Base-by-base conservation (phyloP, 2,113 vertebrate genomes). In the Urocitellus parryii region DNA sequence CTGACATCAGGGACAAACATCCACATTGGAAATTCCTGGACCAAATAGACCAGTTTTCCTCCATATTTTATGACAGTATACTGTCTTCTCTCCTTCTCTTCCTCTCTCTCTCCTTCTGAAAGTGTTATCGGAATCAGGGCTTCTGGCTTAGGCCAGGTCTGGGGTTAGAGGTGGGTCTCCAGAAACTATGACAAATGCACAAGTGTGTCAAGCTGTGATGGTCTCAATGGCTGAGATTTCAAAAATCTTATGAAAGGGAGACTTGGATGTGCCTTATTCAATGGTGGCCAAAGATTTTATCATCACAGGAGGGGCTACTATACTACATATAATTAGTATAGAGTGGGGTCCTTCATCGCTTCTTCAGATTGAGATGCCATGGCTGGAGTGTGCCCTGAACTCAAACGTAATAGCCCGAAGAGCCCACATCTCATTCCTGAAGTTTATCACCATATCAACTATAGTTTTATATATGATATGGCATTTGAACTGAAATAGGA, bases 401-500 rank as follows among this genome's bases (percentile, higher is more conserved):
- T 82, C 48, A 78, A 53, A 90, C 82, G 61, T 34, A 70, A 83
- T 91, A 94, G 88, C 87, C 74, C 39, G 65, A 84, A 95, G 84
- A 93, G 63, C 39, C 20, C n/a, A 42, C 61, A 72, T 80, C 95
- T 97, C 91, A 74, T 76, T 97, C 84, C 87, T 96, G 91, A 93
- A 93, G 97, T 95, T 98, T 95, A 96, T 96, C 95, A 96, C 67
- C 70, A 20, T 84, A 91, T 94, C 95, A 93, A 74, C 93, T 79
- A 56, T 87, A 45, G n/a, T 80, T 96, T 97, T 95, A 96, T 96
- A 96, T 96, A 91, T 95, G 90, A 93, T 88, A 67, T 4, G 1
- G 20, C 79, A 82, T 96, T 96, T 95, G 93, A 93, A 73, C 89
- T 95, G 97, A 97, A 97, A 97, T 90, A 96, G n/a, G 79, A 96